Base-by-base conservation (phyloP, 2,797 vertebrate genomes). In the Sciaenops ocellatus region DNA sequence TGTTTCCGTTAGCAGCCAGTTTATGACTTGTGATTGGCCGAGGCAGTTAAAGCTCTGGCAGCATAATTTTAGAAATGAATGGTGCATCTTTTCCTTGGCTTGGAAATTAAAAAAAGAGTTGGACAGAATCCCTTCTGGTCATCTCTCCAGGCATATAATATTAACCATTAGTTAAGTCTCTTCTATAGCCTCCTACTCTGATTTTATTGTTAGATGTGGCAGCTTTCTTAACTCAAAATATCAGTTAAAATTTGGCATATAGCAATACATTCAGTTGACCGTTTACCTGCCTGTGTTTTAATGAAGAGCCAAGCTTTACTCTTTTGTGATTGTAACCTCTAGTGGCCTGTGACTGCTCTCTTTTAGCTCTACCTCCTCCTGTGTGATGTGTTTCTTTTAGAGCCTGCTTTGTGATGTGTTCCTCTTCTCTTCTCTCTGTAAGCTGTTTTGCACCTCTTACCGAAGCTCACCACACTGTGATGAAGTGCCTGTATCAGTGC, bases 401-500 rank as follows among this genome's bases (percentile, higher is more conserved):
- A 83, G 83, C 90, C 85, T 90, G 90, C 87, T 84, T 69, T 88
- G 79, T 92, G 78, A 84, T 71, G 84, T 89, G 82, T 89, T 82
- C 79, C 79, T 88, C 79, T 78, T 76, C 73, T 59, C 73, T 59
- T 76, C 77, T 78, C 70, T 90, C 80, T 87, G 65, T 89, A 85
- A 85, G 76, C 62, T 66, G 75, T 83, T 87, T 79, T 88, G 80
- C 84, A 84, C 82, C 67, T 78, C 73, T 74, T 62, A 60, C 61
- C 69, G 62, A 84, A 85, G 83, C 83, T 80, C 68, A 26, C 75
- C 60, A 48, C 64, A 69, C 48, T 86, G 83, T 88, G 83, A 89
- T 86, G 15, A 90, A 82, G 86, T 93, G 92, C 85, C 87, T 91
- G 93, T 94, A 78, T 82, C 73, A 79, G 85, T 90, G 90, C 87